Evolutionary conservation across 1,140 invertebrate species (phyloP).

Genomic region (Brachionus rubens): DNA sequence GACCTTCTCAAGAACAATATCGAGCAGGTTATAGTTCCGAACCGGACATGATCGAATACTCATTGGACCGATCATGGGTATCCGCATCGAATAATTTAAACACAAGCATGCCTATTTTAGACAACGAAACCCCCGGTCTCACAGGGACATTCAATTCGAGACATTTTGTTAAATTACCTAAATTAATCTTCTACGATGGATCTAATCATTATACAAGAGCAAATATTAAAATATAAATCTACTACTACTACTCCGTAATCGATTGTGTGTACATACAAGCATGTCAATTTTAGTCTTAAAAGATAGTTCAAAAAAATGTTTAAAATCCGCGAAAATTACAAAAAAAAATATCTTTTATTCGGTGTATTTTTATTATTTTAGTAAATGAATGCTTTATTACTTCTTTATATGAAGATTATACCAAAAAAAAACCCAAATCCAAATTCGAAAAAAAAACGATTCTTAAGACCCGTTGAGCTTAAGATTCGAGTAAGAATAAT

Average conservation of each 20-base stretch:
- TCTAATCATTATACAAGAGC: constrained; percentile 27
- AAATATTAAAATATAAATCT: background rate
- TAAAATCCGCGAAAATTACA: no score
- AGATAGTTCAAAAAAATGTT: background rate
- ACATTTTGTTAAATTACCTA: constrained; percentile 38
- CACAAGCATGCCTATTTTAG: constrained; percentile 39
- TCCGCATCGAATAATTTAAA: constrained; percentile 25
- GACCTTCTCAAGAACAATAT: constrained; percentile 28
- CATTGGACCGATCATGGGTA: constrained; percentile 21
- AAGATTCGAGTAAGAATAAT: background rate
- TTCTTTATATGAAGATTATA: background rate
- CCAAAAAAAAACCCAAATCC: background rate
- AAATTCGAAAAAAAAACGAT: background rate
- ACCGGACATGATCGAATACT: constrained; percentile 37
- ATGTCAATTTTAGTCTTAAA: background rate
- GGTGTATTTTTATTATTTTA: no score
- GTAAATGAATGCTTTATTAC: no score
- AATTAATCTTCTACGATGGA: constrained; percentile 41
- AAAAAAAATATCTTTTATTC: no score
- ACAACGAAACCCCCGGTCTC: background rate
- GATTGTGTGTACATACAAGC: background rate
- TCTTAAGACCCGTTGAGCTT: no score
- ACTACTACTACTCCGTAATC: background rate
- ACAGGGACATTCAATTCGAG: constrained; percentile 13
- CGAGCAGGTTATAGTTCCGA: constrained; percentile 31